These are phyloP conservation scores for Pollimyrus isidori DNA, from an alignment of 2,113 vertebrate genomes.

Conservation along the genomic window DNA sequence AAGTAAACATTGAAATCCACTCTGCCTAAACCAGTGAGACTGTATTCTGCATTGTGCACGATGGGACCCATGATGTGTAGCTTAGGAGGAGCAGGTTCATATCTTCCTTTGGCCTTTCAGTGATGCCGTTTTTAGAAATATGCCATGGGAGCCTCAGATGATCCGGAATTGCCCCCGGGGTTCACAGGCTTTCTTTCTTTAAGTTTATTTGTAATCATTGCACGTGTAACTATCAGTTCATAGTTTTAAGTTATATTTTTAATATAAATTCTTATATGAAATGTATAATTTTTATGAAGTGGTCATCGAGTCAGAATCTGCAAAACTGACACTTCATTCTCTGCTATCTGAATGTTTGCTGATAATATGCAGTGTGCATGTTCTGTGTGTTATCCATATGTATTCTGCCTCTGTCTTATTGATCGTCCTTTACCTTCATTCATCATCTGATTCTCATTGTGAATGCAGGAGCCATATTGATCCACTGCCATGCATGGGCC, in stretches of 20 bases:
- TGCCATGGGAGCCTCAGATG: neutral
- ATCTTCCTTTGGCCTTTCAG: neutral
- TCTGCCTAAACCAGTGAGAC: neutral
- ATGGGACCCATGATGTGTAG: neutral
- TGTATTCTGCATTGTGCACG: neutral
- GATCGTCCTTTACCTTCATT: neutral
- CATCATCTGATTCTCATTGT: neutral
- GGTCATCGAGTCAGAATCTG: neutral
- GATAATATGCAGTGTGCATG: neutral
- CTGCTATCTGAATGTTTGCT: neutral
- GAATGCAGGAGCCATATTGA: neutral
- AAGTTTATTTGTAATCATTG: neutral
- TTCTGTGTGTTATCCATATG: neutral
- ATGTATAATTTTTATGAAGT: neutral
- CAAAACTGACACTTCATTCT: neutral
- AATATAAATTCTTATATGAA: neutral
- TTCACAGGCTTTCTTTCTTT: neutral
- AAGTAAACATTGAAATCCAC: neutral
- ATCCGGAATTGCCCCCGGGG: neutral
- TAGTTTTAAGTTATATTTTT: neutral
- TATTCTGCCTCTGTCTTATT: neutral
- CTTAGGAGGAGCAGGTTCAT: neutral
- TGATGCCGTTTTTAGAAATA: constrained; percentile 6
- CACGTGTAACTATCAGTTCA: neutral
- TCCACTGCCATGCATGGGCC: neutral